Evolutionary conservation across 2,797 vertebrate genomes (phyloP).

Genomic region (Hylomyscus alleni): DNA sequence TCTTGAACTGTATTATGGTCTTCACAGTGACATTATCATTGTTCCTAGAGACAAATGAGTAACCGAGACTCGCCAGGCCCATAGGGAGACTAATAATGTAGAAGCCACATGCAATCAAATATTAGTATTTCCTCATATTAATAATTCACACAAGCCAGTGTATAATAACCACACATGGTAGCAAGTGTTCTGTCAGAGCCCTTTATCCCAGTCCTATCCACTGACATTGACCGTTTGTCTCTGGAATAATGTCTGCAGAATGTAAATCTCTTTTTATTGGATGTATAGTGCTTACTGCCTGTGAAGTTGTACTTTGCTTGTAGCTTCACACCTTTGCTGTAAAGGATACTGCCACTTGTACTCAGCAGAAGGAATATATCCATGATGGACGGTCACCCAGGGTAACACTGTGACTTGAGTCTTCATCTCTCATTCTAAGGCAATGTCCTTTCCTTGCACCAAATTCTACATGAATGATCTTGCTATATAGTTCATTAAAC

Average conservation of each 20-base stretch:
- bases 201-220: not conserved
- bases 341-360: not conserved
- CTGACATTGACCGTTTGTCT: not conserved
- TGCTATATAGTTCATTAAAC: conserved; percentile 31
- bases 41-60: conserved; percentile 56
- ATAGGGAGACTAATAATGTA: not conserved
- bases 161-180: not conserved
- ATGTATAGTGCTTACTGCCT: not conserved
- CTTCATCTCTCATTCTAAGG: not conserved
- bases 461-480: not conserved
- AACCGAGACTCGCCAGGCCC: not conserved
- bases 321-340: not conserved
- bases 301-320: conserved; percentile 5
- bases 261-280: not conserved
- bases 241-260: not conserved
- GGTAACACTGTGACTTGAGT: not conserved
- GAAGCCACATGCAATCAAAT: not conserved
- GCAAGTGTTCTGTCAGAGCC: not conserved
- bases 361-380: not conserved
- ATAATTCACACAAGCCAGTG: not conserved
- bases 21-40: not conserved
- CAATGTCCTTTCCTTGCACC: not conserved
- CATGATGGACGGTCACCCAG: not conserved
- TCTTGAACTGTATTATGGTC: not conserved
- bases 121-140: not conserved